phyloP scores from a whole-genome alignment of 2,797 vertebrate species.

The Diglossa cyanea region DNA sequence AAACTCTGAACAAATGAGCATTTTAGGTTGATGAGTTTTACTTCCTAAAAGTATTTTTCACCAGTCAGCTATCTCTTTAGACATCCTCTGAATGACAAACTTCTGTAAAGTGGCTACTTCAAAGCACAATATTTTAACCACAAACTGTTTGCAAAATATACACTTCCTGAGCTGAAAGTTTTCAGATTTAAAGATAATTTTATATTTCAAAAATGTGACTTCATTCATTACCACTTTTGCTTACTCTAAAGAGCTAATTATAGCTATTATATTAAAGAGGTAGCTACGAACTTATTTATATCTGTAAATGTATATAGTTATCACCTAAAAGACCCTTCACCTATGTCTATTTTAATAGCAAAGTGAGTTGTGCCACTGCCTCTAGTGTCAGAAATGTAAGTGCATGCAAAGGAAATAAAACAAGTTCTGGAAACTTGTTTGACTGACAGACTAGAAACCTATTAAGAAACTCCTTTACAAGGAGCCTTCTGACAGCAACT shows the following conservation, averaged over 20 bases:
- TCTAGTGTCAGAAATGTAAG: constrained; percentile 18
- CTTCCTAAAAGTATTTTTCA: constrained; percentile 48
- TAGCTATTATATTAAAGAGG: neutral
- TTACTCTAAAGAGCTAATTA: constrained; percentile 1
- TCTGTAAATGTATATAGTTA: constrained; percentile 18
- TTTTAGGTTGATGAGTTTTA: constrained; percentile 53
- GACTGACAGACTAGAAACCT: neutral
- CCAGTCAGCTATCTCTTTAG: constrained; percentile 46
- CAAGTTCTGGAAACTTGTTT: constrained; percentile 29
- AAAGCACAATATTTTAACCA: constrained; percentile 74
- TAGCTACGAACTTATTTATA: neutral
- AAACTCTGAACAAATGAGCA: constrained; percentile 12
- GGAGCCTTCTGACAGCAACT: neutral
- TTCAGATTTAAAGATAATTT: constrained; percentile 70
- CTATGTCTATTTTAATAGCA: constrained; percentile 14
- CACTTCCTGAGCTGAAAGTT: constrained; percentile 52
- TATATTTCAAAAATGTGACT: constrained; percentile 52
- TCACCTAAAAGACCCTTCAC: neutral
- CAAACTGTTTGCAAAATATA: constrained; percentile 54
- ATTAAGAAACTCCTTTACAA: neutral
- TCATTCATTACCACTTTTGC: constrained; percentile 9
- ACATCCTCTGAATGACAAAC: constrained; percentile 55
- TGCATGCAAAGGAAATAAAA: neutral
- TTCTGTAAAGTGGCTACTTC: constrained; percentile 63
- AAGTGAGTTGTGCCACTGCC: neutral